Evolutionary conservation across 1,140 invertebrate genomes (phyloP).

Genomic region (Anoplolepis gracilipes): DNA sequence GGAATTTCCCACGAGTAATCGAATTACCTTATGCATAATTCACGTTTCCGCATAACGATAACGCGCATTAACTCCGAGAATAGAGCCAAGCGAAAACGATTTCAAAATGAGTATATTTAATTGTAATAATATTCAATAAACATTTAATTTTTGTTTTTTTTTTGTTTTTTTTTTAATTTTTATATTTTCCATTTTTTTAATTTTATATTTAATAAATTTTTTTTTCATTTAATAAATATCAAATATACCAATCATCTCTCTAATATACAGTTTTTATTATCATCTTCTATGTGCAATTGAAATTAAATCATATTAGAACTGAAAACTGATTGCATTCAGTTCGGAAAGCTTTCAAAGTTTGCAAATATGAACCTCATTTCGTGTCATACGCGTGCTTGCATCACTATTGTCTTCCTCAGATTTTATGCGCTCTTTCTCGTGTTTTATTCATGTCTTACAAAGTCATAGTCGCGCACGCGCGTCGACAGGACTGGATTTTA

Average conservation of each 20-base stretch:
- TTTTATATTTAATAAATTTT: too few species aligned
- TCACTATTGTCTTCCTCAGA: conserved; percentile 46
- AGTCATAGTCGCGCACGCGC: neutral
- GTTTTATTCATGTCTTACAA: conserved; percentile 46
- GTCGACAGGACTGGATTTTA: conserved; percentile 52
- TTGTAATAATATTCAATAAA: conserved; percentile 1
- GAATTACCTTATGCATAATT: conserved; percentile 44
- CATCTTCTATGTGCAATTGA: neutral
- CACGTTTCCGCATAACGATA: conserved; percentile 51
- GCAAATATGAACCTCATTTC: conserved; percentile 30
- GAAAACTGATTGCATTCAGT: neutral
- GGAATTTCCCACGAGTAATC: conserved; percentile 65
- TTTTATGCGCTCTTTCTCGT: conserved; percentile 49
- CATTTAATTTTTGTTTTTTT: neutral
- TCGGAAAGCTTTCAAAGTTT: neutral
- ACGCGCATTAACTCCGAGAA: conserved; percentile 10
- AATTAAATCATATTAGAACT: neutral
- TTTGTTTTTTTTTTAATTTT: neutral
- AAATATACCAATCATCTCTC: neutral
- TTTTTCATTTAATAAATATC: neutral
- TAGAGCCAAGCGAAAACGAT: neutral
- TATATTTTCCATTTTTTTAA: neutral
- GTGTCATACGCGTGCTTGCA: conserved; percentile 13
- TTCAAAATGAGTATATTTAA: neutral
- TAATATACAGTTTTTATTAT: neutral